A percentile compares a stretch with the other conserved stretches of the same genome.
Evolutionary conservation across 2,888 invertebrate species (phyloP).

Genomic region (Temnothorax unifasciatus): DNA sequence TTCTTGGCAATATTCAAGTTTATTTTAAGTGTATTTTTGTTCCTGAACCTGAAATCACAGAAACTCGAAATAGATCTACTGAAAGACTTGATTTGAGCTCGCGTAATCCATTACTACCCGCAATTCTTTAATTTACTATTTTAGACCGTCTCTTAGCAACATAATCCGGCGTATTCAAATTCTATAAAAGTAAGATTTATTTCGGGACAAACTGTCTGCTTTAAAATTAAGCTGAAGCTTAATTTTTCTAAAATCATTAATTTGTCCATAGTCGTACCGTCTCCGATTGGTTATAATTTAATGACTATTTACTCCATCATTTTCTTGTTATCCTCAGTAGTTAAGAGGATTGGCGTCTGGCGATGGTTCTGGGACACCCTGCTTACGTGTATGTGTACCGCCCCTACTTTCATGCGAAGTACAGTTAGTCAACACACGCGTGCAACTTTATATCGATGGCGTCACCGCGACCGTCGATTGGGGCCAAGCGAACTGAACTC

Average conservation of each 20-base stretch:
- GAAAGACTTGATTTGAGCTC: background rate
- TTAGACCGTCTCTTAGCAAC: background rate
- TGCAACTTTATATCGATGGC: slow-evolving; percentile 79
- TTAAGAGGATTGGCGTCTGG: slow-evolving; percentile 9
- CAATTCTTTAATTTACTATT: background rate
- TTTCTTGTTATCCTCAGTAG: slow-evolving; percentile 18
- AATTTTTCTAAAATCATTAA: background rate
- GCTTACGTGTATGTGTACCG: slow-evolving; percentile 33
- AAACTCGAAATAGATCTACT: background rate
- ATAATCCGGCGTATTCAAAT: background rate
- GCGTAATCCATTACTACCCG: background rate
- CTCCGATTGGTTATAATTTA: slow-evolving; percentile 16
- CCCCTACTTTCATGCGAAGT: slow-evolving; percentile 71
- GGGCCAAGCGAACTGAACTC: slow-evolving; percentile 69
- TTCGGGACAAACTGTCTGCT: background rate
- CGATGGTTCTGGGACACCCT: slow-evolving; percentile 43
- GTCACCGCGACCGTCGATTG: slow-evolving; percentile 71
- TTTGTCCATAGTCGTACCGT: background rate
- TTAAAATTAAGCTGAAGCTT: background rate
- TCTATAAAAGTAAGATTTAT: background rate
- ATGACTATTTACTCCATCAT: slow-evolving; percentile 30
- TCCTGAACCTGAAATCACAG: background rate
- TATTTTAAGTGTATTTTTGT: background rate
- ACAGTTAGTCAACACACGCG: slow-evolving; percentile 80
- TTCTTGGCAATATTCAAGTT: background rate